Evolutionary conservation across 2,888 invertebrate genomes (phyloP), one percentile per base, ranked within the genome.

Genomic region (Agrotis exclamationis): DNA sequence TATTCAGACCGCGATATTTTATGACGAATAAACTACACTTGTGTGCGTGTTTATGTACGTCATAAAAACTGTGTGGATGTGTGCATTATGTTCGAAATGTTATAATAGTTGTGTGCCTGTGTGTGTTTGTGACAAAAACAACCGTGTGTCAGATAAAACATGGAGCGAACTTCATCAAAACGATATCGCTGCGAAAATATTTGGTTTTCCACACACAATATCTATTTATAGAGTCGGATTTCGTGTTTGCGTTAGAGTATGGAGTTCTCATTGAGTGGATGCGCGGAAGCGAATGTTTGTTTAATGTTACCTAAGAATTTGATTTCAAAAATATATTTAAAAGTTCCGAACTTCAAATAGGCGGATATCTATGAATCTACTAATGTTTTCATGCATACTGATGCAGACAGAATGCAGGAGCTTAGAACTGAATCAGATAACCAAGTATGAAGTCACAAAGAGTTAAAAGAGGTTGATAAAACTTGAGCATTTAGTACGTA

Each of bases 211-310:
- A 80, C 80, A 86, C 83, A 85, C 87, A 79, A 85, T 85, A 85
- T 85, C 81, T 85, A 85, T 85, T 86, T 86, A 85, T 83, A 79
- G 85, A 86, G 85, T 70, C 63, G 70, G 82, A 86, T 83, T 85
- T 80, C 65, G 47, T 86, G 80, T 86, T 86, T 86, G 87, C 69
- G 57, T 82, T 85, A 86, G 79, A 76, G 63, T 48, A 44, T 57
- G 44, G n/a, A 39, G n/a, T n/a, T n/a, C 22, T 66, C 22, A 39
- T 14, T 63, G 28, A 9, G 20, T n/a, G 39, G 22, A n/a, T n/a
- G 18, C 16, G 68, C 65, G 63, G 62, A 5, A 64, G 68, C 69
- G 74, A 22, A 47, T 48, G 6, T 22, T 57, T 0, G 39, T 7
- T 18, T 1, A 5, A n/a, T 44, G 56, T 24, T 51, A 7, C 22